phyloP scores from a whole-genome alignment of 2,888 invertebrate genomes.

The Caenorhabditis plicata region DNA sequence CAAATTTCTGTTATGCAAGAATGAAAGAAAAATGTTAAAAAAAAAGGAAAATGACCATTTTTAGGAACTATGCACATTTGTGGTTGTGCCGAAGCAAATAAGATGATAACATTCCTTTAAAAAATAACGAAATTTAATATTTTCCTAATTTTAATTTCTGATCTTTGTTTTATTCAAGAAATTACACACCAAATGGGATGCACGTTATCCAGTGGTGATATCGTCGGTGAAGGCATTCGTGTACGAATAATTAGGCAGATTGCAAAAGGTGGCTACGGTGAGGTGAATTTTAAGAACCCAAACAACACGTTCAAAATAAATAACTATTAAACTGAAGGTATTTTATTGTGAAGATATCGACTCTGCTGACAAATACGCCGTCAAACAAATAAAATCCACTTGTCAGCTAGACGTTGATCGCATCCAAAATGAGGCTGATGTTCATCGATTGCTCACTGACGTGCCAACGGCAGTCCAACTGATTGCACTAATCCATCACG shows the following conservation, averaged over 20 bases:
- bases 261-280: constrained; percentile 72
- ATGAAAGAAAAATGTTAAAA: neutral
- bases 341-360: constrained; percentile 32
- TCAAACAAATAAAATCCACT: constrained; percentile 47
- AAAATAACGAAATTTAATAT: too few species aligned
- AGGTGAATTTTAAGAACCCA: constrained; percentile 17
- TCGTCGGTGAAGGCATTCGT: constrained; percentile 75
- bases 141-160: too few species aligned
- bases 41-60: neutral
- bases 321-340: constrained; percentile 10
- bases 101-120: too few species aligned
- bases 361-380: constrained; percentile 41
- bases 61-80: too few species aligned
- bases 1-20: too few species aligned
- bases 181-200: too few species aligned
- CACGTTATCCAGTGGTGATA: constrained; percentile 76
- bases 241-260: constrained; percentile 75
- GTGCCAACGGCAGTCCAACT: constrained; percentile 14
- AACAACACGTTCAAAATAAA: too few species aligned
- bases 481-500: constrained; percentile 10
- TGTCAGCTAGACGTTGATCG: constrained; percentile 22
- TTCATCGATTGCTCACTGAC: constrained; percentile 10
- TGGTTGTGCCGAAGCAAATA: too few species aligned
- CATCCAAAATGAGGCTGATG: constrained; percentile 4
- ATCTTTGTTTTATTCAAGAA: too few species aligned